phyloP scores from a whole-genome alignment of 2,797 vertebrate genomes.

The Syngnathus rostellatus region DNA sequence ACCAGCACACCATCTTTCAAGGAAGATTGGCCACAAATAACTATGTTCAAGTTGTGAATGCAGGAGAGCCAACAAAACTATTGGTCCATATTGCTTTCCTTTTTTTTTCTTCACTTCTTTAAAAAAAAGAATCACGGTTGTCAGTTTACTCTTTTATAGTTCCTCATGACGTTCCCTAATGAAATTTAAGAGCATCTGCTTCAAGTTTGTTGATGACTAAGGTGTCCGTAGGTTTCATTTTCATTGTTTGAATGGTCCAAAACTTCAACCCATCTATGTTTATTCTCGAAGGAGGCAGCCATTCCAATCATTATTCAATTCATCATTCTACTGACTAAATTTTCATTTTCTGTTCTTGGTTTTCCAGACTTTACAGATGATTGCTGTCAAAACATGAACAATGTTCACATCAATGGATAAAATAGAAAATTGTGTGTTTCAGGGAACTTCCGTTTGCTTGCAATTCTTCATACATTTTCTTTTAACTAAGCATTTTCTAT shows the following conservation, averaged over 20 bases:
- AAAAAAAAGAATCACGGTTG: not conserved
- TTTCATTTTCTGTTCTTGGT: not conserved
- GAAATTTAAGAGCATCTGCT: not conserved
- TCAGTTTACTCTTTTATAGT: not conserved
- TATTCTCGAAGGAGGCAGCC: not conserved
- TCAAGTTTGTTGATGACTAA: not conserved
- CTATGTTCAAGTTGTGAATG: not conserved
- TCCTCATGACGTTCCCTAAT: not conserved
- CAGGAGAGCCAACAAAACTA: not conserved
- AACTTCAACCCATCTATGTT: not conserved
- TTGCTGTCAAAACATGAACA: not conserved
- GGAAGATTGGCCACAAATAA: slow-evolving; percentile 4
- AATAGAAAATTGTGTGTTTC: not conserved
- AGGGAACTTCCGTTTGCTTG: not conserved
- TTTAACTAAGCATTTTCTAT: not conserved
- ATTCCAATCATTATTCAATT: not conserved
- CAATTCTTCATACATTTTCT: not conserved
- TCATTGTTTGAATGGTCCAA: not conserved
- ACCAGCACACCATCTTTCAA: not conserved
- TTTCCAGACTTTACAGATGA: not conserved
- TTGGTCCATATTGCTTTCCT: not conserved
- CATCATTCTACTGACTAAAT: not conserved
- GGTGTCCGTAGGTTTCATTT: not conserved
- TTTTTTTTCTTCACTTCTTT: not conserved
- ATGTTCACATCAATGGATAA: not conserved